Evolutionary conservation across 2,888 invertebrate species (phyloP), one percentile per base, ranked within the genome.

Genomic region (Pseudanteris insignis): DNA sequence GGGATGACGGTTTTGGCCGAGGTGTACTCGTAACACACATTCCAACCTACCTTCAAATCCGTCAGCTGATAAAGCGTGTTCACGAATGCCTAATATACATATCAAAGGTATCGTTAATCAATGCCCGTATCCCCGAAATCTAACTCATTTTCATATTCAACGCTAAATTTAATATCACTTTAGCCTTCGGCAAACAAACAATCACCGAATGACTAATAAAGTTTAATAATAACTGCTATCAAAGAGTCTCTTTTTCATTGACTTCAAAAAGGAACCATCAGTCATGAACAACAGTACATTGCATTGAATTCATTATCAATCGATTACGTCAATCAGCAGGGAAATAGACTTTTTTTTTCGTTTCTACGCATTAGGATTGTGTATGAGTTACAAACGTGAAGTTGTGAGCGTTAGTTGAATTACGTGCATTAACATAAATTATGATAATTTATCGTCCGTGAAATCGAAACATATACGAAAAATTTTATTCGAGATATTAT

Each of bases 51-150:
- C 51, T 46, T 51, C 46, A 59, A 53, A 47, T 36, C 14, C 29
- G 26, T 40, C 44, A 30, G 9, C 11, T 46, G 38, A 46, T 44
- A 4, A 44, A 37, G 53, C 41, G 15, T 41, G 38, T 44, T 29
- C 38, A 24, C 8, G n/a, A 30, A 15, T 32, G n/a, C 13, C 21
- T 47, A 38, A 59, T 59, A 51, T 53, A 47, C 59, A 53, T 53
- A 59, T 59, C 47, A 46, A 59, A 51, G 29, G 51, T 36, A 8
- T 59, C 47, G 59, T 59, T 59, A 59, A 59, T 59, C 59, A 53
- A 53, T 21, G 8, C 14, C 6, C 4, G 26, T 59, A 38, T 59
- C 51, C 46, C 33, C 1, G 26, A 59, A 59, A 59, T 59, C 36
- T 18, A 33, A 33, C 36, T 37, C 50, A 15, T 30, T n/a, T n/a